A percentile compares a stretch with the other conserved stretches of the same genome.
Conservation (phyloP, 2,888 invertebrate species). For the Ceriagrion tenellum region DNA sequence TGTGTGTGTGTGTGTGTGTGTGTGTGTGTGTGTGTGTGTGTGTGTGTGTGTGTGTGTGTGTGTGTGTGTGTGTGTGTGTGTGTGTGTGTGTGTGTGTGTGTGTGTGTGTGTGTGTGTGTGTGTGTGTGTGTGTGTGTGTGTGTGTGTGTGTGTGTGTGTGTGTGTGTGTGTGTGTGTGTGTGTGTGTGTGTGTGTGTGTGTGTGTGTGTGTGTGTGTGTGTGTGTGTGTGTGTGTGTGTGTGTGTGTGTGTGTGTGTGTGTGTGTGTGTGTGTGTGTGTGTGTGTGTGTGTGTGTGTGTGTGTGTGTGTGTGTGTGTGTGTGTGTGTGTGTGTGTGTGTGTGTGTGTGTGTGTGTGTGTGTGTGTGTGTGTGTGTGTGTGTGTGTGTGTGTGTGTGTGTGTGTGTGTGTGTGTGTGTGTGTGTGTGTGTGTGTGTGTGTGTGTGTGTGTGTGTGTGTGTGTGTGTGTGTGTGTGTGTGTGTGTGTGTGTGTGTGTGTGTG, state of each 20-base stretch:
- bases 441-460: constrained; percentile 1
- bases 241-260: constrained; percentile 1
- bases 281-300: constrained; percentile 1
- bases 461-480: constrained; percentile 1
- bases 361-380: constrained; percentile 1
- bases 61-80: constrained; percentile 1
- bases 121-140: constrained; percentile 1
- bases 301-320: constrained; percentile 1
- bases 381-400: constrained; percentile 1
- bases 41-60: constrained; percentile 1
- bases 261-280: constrained; percentile 1
- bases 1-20: constrained; percentile 1
- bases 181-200: constrained; percentile 1
- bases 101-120: constrained; percentile 1
- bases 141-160: constrained; percentile 1
- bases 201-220: constrained; percentile 1
- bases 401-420: constrained; percentile 1
- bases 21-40: constrained; percentile 1
- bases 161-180: constrained; percentile 1
- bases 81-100: constrained; percentile 1
- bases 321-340: constrained; percentile 1
- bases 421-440: constrained; percentile 1
- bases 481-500: constrained; percentile 1
- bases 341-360: constrained; percentile 1
- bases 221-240: constrained; percentile 1